Base-by-base conservation (phyloP, 2,113 vertebrate genomes). In the Polyodon spathula region DNA sequence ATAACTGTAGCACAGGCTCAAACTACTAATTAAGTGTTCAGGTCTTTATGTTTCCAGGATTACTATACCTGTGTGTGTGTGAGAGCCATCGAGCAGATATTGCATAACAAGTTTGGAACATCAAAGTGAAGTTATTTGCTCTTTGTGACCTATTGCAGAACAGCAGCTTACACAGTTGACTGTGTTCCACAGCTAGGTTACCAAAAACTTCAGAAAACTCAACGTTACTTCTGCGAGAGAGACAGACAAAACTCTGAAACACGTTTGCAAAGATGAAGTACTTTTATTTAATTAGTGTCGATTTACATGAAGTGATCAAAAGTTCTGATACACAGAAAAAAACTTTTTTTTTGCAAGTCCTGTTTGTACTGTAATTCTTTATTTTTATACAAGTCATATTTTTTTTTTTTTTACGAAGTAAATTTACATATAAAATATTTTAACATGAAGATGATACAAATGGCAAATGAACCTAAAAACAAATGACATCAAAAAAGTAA, bases 271-370 rank as follows among this genome's bases (percentile, higher is more conserved):
- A 74, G 82, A 75, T 83, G 65, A 73, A 78, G 68, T 66, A 69
- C 60, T 58, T 85, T 81, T 81, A 84, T 84, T 83, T 78, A 72
- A 71, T 63, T 64, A 68, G 60, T 59, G 64, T 71, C 40, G 58
- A 56, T 60, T 56, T 61, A 66, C 64, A 66, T 60, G 12, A 56
- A 56, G 40, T 41, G 64, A 42, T 43, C 27, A 40, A 61, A 66
- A 53, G 59, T 58, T 57, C 53, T 44, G 40, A 64, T 65, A 54
- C 60, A 60, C 60, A 62, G 60, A 27, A 27, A 27, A 27, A 27
- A 27, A 27, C 27, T 27, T 27, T 15, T 64, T n/a, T 64, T 59
- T 58, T 59, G 63, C 51, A 59, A 59, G 63, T 59, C 63, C 54
- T 40, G 51, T 59, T 46, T 63, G 27, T 27, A 27, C 27, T 37